Evolutionary conservation across 2,113 vertebrate genomes (phyloP), one percentile per base, ranked within the genome.

Genomic region (Toxotes chatareus): DNA sequence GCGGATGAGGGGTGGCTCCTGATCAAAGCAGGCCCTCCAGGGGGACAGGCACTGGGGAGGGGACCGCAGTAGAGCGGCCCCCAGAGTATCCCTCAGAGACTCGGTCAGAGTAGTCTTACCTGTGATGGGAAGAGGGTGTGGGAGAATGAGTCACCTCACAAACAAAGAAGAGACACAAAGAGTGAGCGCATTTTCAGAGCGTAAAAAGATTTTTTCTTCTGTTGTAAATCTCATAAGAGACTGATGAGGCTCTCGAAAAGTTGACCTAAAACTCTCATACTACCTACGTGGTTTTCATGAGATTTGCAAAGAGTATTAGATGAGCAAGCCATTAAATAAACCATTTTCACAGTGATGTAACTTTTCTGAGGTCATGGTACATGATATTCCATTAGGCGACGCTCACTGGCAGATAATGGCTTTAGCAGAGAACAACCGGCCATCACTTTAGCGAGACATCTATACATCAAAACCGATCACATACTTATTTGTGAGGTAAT

Each of bases 31-130:
- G 32, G 93, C 91, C 90, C 97, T 97, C 96, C 96, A 97, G 19
- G 94, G 94, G 78, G 94, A 91, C 78, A 99, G 89, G 79, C 94
- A 96, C 62, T 95, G 53, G 14, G 97, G 97, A 51, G 97, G 98
- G 3, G 97, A 97, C 6, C 64, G 91, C 23, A 99, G 86, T 23
- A 99, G 95, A 49, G 89, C 0, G 0, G 95, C 97, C 4, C 94
- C 91, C 42, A 99, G 92, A 3, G 77, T 70, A 4, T 96, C 91
- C 27, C 92, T 94, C 1, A 98, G 90, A 4, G 96, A 94, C 84
- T 93, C 91, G 0, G 97, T 98, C 90, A 99, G 86, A 0, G 97
- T 99, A 47, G 96, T 98, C 92, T 99, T 99, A 61, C 97, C 98
- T 99, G 91, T 56, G 73, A 84, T 36, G 34, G 60, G 19, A 40